phyloP scores from a whole-genome alignment of 2,888 invertebrate species.

The Dendrolimus houi region DNA sequence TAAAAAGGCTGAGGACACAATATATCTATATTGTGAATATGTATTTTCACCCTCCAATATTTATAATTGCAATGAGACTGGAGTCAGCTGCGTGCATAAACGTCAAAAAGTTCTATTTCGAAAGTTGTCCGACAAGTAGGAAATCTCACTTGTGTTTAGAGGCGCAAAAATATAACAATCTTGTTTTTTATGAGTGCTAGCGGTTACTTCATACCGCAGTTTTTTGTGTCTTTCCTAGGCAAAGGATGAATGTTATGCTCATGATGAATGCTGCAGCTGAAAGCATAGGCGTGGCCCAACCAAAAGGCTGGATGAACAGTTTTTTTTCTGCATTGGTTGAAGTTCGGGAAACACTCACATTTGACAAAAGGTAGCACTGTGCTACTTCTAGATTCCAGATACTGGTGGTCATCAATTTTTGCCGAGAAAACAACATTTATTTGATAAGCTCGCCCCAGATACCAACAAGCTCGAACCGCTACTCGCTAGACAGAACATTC shows the following conservation, averaged over 20 bases:
- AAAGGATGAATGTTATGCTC: conserved; percentile 15
- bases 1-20: conserved; percentile 8
- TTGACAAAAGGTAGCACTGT: conserved; percentile 15
- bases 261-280: conserved; percentile 16
- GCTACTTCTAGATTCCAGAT: conserved; percentile 17
- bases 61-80: conserved; percentile 21
- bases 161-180: conserved; percentile 15
- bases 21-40: too few species aligned
- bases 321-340: conserved; percentile 12
- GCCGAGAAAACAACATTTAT: conserved; percentile 14
- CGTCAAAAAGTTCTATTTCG: conserved; percentile 13
- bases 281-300: conserved; percentile 14
- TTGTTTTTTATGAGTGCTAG: conserved; percentile 14
- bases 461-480: conserved; percentile 16
- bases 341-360: conserved; percentile 2
- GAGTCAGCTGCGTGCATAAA: conserved; percentile 15
- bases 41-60: conserved; percentile 16
- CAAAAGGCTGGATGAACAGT: conserved; percentile 19
- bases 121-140: conserved; percentile 14
- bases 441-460: conserved; percentile 15
- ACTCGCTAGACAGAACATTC: conserved; percentile 17
- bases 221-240: conserved; percentile 17
- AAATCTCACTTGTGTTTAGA: conserved; percentile 16
- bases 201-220: conserved; percentile 16
- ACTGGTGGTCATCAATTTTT: conserved; percentile 14